phyloP scores from a whole-genome alignment of 2,797 vertebrate species.

The Anisognathus igniventris region DNA sequence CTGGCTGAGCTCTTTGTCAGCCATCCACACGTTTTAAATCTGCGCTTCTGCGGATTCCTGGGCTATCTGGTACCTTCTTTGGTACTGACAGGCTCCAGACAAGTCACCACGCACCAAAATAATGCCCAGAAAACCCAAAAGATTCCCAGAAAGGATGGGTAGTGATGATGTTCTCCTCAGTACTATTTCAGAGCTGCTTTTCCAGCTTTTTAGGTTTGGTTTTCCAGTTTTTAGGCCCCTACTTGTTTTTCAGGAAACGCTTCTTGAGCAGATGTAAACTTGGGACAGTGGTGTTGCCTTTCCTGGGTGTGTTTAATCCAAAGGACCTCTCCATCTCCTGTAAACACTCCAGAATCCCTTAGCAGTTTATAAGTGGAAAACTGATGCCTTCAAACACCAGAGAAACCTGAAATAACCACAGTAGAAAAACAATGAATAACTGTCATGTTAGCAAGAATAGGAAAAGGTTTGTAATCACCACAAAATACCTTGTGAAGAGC shows the following conservation, averaged over 20 bases:
- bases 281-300: background rate
- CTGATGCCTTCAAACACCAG: background rate
- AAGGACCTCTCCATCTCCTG: background rate
- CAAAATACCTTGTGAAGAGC: background rate
- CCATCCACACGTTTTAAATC: background rate
- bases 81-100: background rate
- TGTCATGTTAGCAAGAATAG: background rate
- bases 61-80: background rate
- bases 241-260: background rate
- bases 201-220: background rate
- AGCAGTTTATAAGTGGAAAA: background rate
- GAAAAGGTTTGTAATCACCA: background rate
- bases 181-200: background rate
- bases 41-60: background rate
- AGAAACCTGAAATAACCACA: background rate
- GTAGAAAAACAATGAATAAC: background rate
- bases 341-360: background rate
- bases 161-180: background rate
- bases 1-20: background rate
- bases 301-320: background rate
- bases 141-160: background rate
- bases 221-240: background rate
- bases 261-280: background rate
- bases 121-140: background rate
- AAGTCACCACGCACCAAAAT: background rate